Base-by-base conservation (phyloP, 1,140 invertebrate species). In the Euura saliciscinereae region DNA sequence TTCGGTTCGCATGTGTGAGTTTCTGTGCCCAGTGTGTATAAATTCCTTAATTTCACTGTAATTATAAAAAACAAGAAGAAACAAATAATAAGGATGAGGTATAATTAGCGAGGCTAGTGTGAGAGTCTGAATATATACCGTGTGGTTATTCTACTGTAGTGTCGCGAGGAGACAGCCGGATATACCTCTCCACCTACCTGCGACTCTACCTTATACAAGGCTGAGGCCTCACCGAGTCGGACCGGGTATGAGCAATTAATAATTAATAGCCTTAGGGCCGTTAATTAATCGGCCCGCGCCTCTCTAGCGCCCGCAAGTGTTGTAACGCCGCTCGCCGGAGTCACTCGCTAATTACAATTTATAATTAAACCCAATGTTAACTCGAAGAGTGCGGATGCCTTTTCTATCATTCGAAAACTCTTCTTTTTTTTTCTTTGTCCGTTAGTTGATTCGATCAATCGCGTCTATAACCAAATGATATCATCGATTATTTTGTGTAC, bases 321-420 rank as follows among this genome's bases (percentile, higher is more conserved):
- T 59, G 13, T 59, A 59, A 72, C 79, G 78, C 28, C 28, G 28
- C 28, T 28, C 28, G 0, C 28, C 28, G 1, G 28, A 28, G 28
- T 28, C 28, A 28, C 28, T 28, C 79, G 79, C 81, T 86, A 85
- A 86, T 86, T 86, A 86, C 85, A 84, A 84, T 85, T 86, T 85
- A 85, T 85, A 86, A 86, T 86, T 85, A 86, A 86, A 76, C 78
- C 28, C 28, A 28, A 83, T 78, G 78, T 82, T 75, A 28, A 28
- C 28, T 28, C 28, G 28, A 28, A 1, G 28, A 28, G 28, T 28
- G 28, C 28, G 28, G 28, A 28, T 28, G 28, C 28, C 28, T 28
- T 28, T 28, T 28, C 28, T 28, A 28, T 28, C 28, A 28, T 28
- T 28, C 28, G 28, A 28, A 28, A 28, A 28, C 28, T 28, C 28